Base-by-base conservation (phyloP, 2,113 vertebrate species). In the Ceuthmochares aereus region DNA sequence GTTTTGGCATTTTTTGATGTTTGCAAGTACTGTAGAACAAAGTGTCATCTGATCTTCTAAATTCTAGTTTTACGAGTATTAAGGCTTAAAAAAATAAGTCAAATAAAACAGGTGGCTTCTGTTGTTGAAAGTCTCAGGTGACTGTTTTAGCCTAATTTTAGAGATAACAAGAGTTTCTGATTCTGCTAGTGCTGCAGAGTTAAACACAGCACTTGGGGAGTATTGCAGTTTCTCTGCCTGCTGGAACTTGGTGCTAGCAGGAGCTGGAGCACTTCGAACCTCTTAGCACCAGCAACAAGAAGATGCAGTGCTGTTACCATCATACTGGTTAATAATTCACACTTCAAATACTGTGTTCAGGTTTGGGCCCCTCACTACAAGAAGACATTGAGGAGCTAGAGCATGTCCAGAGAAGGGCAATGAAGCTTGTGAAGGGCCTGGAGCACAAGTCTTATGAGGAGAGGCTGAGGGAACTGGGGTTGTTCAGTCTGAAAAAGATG, bases 21-120 rank as follows among this genome's bases (percentile, higher is more conserved):
- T 86, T 84, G 87, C 64, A 91, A 95, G 91, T 70, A 91, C 59
- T 54, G 52, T 36, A 81, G 85, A 84, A 94, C 73, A 93, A 93
- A 94, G 90, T 22, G 59, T 49, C 43, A 40, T 64, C 83, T 96
- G 85, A 94, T 96, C 93, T 96, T 88, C 37, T 84, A 81, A 88
- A 92, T 84, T 94, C 92, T 87, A 89, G 73, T 81, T 94, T 66
- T 95, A 90, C 60, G 84, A 87, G 83, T 13, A 69, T 30, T 20
- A 77, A 88, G 49, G n/a, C 56, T 81, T 72, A 11, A 52, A 37
- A 84, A 49, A 36, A 2, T 0, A 2, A 84, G 47, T 58, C 79
- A 0, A 58, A 36, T 52, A 40, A 75, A 88, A 67, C 34, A 88
- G 72, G 76, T 90, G 64, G 43, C 37, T 78, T 94, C 84, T 43